Base-by-base conservation (phyloP, 2,113 vertebrate species). In the Gallinago undulata region DNA sequence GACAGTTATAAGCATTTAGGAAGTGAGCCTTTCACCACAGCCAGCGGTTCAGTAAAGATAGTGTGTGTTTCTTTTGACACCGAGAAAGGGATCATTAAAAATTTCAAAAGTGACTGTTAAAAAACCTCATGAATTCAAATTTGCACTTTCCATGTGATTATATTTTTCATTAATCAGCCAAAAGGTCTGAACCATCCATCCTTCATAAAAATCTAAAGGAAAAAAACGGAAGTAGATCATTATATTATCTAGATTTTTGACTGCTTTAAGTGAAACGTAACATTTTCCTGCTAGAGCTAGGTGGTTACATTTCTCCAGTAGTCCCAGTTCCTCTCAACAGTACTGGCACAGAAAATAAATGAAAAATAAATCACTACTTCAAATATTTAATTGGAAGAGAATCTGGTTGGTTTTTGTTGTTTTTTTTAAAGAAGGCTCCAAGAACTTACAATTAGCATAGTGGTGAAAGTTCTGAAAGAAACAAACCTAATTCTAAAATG, bases 381-480 rank as follows among this genome's bases (percentile, higher is more conserved):
- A 94, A 93, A 89, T 75, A 95, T 7, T 81, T 88, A 84, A 94
- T 68, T 94, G 68, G 53, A 78, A 79, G 69, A 82, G 76, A 95
- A 79, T 66, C 76, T 55, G 35, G 39, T 39, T 45, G 22, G 4
- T 48, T 22, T 50, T 50, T 21, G 43, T 8, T 51, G 27, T 51
- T 30, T 55, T 30, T 82, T 9, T 30, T 8, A 67, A 84, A 84
- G 51, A 55, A 48, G 89, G 59, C 64, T 94, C 47, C 83, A 48
- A 93, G 84, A 96, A 88, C 67, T 80, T 82, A 82, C 60, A 94
- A 57, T 82, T 70, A 90, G 78, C 63, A 83, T 28, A 84, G 31
- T 11, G n/a, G 45, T 39, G 28, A 63, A 92, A 96, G 76, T 63
- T 89, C 35, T 81, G 73, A 70, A 87, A 60, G 53, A 78, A 81